A percentile compares a stretch with the other conserved stretches of the same genome.
These are phyloP conservation scores for Atherinosoma microstoma DNA, from an alignment of 2,797 vertebrate genomes.

Conservation along the genomic window DNA sequence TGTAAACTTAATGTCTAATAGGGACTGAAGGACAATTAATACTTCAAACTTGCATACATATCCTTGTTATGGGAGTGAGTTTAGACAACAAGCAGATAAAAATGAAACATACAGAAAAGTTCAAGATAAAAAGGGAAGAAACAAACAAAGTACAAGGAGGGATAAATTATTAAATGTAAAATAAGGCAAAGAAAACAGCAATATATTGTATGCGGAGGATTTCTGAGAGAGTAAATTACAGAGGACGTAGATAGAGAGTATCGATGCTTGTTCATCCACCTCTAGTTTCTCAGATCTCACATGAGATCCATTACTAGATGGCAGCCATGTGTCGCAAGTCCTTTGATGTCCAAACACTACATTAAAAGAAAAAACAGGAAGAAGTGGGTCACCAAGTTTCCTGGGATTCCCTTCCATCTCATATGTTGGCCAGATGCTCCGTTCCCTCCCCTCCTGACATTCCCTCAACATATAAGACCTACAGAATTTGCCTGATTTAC, in stretches of 20 bases:
- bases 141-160: not conserved
- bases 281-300: constrained; percentile 69
- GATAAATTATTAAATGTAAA: constrained; percentile 32
- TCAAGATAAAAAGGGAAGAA: constrained; percentile 5
- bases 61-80: constrained; percentile 9
- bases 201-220: constrained; percentile 42
- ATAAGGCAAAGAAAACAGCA: constrained; percentile 29
- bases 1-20: constrained; percentile 1
- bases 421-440: constrained; percentile 79
- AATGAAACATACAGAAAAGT: constrained; percentile 17
- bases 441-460: constrained; percentile 50
- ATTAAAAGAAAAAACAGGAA: constrained; percentile 69
- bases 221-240: constrained; percentile 66
- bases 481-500: constrained; percentile 24
- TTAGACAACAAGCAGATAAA: constrained; percentile 21
- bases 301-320: constrained; percentile 77
- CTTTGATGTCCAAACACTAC: constrained; percentile 77
- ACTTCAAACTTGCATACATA: not conserved
- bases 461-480: constrained; percentile 55
- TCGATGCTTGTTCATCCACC: constrained; percentile 47
- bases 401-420: constrained; percentile 80
- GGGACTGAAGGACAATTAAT: not conserved
- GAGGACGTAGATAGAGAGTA: constrained; percentile 42
- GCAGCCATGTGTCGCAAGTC: constrained; percentile 75
- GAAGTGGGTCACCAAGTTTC: constrained; percentile 79